Percentiles rank a stretch among this genome's conserved stretches.
Evolutionary conservation across 1,140 invertebrate genomes (phyloP).

Genomic region (Procambarus clarkii): DNA sequence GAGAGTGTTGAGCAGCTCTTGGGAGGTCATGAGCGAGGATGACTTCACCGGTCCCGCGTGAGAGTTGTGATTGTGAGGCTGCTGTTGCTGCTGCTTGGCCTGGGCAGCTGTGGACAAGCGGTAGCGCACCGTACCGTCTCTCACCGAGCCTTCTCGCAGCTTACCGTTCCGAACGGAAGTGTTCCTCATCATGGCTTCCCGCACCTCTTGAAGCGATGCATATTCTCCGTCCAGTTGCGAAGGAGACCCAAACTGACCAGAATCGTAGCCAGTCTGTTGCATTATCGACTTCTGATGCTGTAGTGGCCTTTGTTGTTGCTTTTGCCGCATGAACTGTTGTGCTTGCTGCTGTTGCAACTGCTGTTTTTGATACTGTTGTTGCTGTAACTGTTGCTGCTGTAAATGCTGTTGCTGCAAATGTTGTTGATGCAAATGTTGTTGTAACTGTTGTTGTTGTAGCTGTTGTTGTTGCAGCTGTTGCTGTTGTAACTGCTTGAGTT

Average conservation of each 20-base stretch:
- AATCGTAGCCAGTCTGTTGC: slow-evolving; percentile 23
- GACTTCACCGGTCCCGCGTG: slow-evolving; percentile 64
- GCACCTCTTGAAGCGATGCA: slow-evolving; percentile 58
- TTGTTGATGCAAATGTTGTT: slow-evolving; percentile 50
- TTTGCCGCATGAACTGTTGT: slow-evolving; percentile 35
- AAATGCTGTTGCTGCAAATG: slow-evolving; percentile 27
- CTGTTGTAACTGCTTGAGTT: slow-evolving; percentile 50
- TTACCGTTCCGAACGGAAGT: slow-evolving; percentile 9
- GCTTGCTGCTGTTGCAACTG: slow-evolving; percentile 26
- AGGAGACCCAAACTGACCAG: slow-evolving; percentile 50
- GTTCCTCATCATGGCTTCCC: slow-evolving; percentile 28
- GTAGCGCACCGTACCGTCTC: slow-evolving; percentile 21
- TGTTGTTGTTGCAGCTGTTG: slow-evolving; percentile 57
- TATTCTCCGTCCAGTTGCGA: slow-evolving; percentile 57
- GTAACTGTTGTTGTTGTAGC: slow-evolving; percentile 56
- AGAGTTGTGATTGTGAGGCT: background rate
- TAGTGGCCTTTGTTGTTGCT: slow-evolving; percentile 32
- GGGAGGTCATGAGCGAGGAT: slow-evolving; percentile 69
- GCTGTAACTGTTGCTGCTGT: slow-evolving; percentile 23
- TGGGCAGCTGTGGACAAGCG: slow-evolving; percentile 43
- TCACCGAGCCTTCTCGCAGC: slow-evolving; percentile 14
- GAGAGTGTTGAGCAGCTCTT: slow-evolving; percentile 70
- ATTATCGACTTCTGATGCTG: slow-evolving; percentile 59
- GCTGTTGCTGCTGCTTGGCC: background rate
- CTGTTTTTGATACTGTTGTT: slow-evolving; percentile 43